Evolutionary conservation across 1,140 invertebrate species (phyloP).

Genomic region (Diorhabda elongata): DNA sequence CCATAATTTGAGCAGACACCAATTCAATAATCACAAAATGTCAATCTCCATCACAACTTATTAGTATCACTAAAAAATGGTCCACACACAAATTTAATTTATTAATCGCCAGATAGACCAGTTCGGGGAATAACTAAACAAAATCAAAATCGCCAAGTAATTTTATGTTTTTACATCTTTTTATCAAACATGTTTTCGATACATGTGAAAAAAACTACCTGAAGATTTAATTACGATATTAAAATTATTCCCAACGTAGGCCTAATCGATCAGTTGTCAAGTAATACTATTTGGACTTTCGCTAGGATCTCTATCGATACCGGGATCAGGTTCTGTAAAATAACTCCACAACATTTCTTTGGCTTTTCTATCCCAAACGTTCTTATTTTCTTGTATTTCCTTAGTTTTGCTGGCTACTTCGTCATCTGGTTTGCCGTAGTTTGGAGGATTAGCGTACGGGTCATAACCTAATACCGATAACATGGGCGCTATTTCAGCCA

Average conservation of each 20-base stretch:
- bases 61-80: neutral
- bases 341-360: conserved; percentile 48
- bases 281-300: conserved; percentile 34
- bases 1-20: conserved; percentile 1
- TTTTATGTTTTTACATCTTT: too few species aligned
- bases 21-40: conserved; percentile 1
- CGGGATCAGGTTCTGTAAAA: conserved; percentile 32
- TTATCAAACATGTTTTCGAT: too few species aligned
- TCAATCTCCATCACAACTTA: neutral
- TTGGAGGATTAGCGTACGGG: conserved; percentile 88
- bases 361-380: conserved; percentile 54
- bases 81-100: neutral
- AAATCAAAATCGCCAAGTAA: too few species aligned
- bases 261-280: conserved; percentile 4
- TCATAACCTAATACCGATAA: conserved; percentile 87
- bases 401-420: conserved; percentile 78
- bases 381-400: conserved; percentile 53
- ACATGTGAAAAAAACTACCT: too few species aligned
- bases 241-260: neutral
- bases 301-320: conserved; percentile 40
- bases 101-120: neutral
- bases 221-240: too few species aligned
- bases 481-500: conserved; percentile 91
- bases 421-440: conserved; percentile 83
- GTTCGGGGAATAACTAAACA: too few species aligned